A percentile compares a stretch with the other conserved stretches of the same genome.
phyloP scores from a whole-genome alignment of 2,888 invertebrate genomes.

The Pammene aurita region DNA sequence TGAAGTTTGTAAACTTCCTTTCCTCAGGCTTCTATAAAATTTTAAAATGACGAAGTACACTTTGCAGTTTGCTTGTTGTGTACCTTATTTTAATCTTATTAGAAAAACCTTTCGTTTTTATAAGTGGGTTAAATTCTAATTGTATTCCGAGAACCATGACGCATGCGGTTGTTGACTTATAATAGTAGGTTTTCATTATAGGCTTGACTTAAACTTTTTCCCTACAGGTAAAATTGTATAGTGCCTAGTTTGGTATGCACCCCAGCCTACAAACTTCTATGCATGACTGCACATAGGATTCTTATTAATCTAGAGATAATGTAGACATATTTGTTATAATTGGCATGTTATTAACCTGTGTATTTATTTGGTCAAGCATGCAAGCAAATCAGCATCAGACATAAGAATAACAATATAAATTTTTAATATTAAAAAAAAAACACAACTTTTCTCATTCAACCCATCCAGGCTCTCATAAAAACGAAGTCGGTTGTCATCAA shows the following conservation, averaged over 20 bases:
- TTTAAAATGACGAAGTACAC: slow-evolving; percentile 32
- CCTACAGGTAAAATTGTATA: not conserved
- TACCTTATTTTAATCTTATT: slow-evolving; percentile 17
- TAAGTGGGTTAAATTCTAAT: not conserved
- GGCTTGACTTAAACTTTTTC: too few species aligned
- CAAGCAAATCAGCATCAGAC: not conserved
- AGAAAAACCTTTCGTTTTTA: not conserved
- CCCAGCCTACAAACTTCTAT: not conserved
- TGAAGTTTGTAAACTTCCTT: slow-evolving; percentile 44
- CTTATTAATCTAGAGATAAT: too few species aligned
- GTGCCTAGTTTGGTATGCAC: not conserved
- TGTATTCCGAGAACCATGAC: too few species aligned
- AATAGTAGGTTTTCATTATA: not conserved
- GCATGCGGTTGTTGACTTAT: not conserved
- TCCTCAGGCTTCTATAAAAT: slow-evolving; percentile 28
- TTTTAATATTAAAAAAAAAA: not conserved
- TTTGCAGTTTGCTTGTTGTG: slow-evolving; percentile 20
- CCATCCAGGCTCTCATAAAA: slow-evolving; percentile 1
- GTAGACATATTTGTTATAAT: too few species aligned
- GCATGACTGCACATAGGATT: not conserved
- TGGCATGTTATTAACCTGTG: not conserved
- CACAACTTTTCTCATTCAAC: not conserved
- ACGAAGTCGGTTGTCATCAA: slow-evolving; percentile 18
- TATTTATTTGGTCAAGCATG: not conserved
- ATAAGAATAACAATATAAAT: not conserved